Evolutionary conservation across 2,888 invertebrate species (phyloP), one percentile per base, ranked within the genome.

Genomic region (Epistrophe grossulariae): DNA sequence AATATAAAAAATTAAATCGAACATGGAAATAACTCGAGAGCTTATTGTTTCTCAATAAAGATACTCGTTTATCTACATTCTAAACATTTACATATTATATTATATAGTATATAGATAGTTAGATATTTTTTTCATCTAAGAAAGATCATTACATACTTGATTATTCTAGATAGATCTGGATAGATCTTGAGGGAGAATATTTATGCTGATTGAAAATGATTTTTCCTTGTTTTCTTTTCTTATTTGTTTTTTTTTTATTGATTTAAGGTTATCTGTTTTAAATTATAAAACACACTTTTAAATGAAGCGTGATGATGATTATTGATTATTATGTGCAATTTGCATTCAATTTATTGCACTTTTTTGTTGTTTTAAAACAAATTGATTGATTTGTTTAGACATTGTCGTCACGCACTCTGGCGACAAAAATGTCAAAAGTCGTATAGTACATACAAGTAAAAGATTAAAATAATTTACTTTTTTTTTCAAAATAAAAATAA

Each of bases 181-280:
- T 62, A 55, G 64, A 64, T 40, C 52, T 15, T 28, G 60, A 38
- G 8, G 19, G 15, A 48, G 48, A 31, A 9, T 52, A 15, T 55
- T 6, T 24, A 70, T 66, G 35, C 35, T 66, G 66, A 70, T 52
- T 70, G 68, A 40, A 52, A 24, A 38, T 31, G 9, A 68, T 24
- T 19, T 10, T 70, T 70, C 70, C 70, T 38, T n/a, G 24, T 70
- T 52, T 13, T 24, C 5, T 3, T 40, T 24, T n/a, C 24, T 24
- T 24, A 3, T 0, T 24, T 6, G 11, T 5, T 10, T 40, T 40
- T 24, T 1, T 38, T 59, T 35, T 38, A 55, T 70, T 70, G 40
- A 70, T 55, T 70, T 70, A 2, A 70, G 70, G 70, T 70, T 70
- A 70, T 70, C 70, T 55, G 24, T 70, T 70, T 70, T 28, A 28